Base-by-base conservation (phyloP, 2,888 invertebrate species). In the Megamerina dolium region DNA sequence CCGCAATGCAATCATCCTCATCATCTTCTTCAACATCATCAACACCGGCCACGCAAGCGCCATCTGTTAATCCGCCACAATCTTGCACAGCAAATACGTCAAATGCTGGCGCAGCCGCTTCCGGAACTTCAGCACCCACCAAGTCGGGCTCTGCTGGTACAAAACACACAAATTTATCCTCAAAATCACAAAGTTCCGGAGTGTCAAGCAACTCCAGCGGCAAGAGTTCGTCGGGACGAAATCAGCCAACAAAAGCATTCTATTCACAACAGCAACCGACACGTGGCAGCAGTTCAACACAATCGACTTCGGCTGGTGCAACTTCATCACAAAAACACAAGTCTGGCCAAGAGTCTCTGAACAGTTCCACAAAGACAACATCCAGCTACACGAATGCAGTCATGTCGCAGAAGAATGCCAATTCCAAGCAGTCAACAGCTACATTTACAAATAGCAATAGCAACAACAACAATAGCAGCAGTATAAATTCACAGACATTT, bases 371-470 rank as follows among this genome's bases (percentile, higher is more conserved):
- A 50, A 73, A 76, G 55, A 76, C 77, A 5, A 77, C 78, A 13
- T 76, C 77, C 73, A 76, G 77, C 2, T 77, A 78, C 55, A 76
- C 77, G 8, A 75, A 74, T 47, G 76, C 76, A 29, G 75, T 77
- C 47, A 76, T 76, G 73, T 76, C 77, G 19, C 70, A 76, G 16
- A 75, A 76, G 29, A 69, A 73, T 49, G 58, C 20, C 21, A 46
- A 19, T 23, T 20, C 27, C 18, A 49, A 46, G 14, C 43, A 44
- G 31, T 38, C 35, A 31, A 21, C 30, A 5, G 37, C 37, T 4
- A 57, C 57, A 29, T 43, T 55, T 3, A n/a, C 49, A n/a, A 41
- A 38, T 35, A 18, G 37, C 44, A 37, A 33, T 17, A 43, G 39
- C 33, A 46, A 30, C 46, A 39, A 14, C 18, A 43, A 37, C 35